Evolutionary conservation across 2,113 vertebrate species (phyloP), one percentile per base, ranked within the genome.

Genomic region (Excalfactoria chinensis): DNA sequence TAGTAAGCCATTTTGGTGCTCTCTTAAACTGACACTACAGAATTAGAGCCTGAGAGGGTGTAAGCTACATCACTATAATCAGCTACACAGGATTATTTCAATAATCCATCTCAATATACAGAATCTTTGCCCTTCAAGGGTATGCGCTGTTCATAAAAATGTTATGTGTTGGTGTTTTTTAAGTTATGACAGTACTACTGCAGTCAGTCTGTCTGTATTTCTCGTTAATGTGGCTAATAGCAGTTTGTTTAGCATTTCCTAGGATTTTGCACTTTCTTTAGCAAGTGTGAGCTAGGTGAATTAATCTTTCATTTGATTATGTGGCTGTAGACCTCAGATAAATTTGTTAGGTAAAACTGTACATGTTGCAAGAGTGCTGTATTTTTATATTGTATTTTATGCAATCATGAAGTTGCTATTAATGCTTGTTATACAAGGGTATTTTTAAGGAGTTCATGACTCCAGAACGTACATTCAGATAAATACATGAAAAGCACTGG

Each of bases 171-270:
- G 55, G 11, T 92, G 48, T 35, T 93, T 86, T 53, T 90, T 87
- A 60, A 79, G 77, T 70, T 92, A 41, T 22, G 46, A 75, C 41
- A 55, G 59, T 79, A 55, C 63, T 69, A 53, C 51, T 69, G 89
- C 89, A 90, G 70, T 72, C 86, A 72, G 86, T 87, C 84, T 75
- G 70, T 49, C 66, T 90, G 51, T 70, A 82, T 90, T 93, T 92
- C 89, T 87, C 46, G 30, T 85, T 75, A 79, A 70, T 59, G 25
- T 92, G 81, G 90, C 85, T 87, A 92, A 80, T 70, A 92, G 70
- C 67, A 83, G 41, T 82, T 90, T 82, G 63, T 92, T 95, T 78
- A 92, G 82, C 79, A 55, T 94, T 93, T 94, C 91, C 68, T 63
- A 55, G 43, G 67, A 83, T 87, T 96, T 90, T 92, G 18, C 67